Base-by-base conservation (phyloP, 1,140 invertebrate genomes). In the Hyphantria cunea region DNA sequence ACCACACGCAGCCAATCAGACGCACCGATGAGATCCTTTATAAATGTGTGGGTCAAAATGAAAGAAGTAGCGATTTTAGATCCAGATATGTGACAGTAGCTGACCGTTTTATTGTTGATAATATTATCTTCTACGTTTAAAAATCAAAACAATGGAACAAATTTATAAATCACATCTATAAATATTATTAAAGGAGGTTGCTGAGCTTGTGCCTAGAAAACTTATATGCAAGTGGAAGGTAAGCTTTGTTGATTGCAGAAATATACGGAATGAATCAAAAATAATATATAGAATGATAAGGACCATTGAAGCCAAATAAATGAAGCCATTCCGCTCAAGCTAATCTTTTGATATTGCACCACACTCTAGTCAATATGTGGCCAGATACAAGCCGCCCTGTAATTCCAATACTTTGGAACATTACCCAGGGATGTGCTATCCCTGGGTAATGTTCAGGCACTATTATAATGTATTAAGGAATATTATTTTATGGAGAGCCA, bases 401-500 rank as follows among this genome's bases (percentile, higher is more conserved):
- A 89, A 90, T 90, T 89, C 84, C 82, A 87, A 87, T 90, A 81
- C 87, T 90, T 90, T 88, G 66, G 82, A 85, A 89, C 83, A 90
- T 90, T 90, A 90, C 78, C 85, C 76, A 50, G 74, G 75, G 78
- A 85, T 86, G n/a, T n/a, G n/a, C n/a, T n/a, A n/a, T n/a, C n/a
- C n/a, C n/a, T n/a, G n/a, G n/a, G n/a, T n/a, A n/a, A n/a, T n/a
- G n/a, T n/a, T n/a, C n/a, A n/a, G 78, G 78, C 83, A 87, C 86
- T 90, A 89, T 90, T 90, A 90, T 90, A 88, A 90, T 87, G 83
- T 90, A 89, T 90, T 90, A 90, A 86, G 84, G 86, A 83, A 89
- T 90, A 90, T 90, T 90, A 90, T 90, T 86, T 89, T 89, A 89
- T 74, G 80, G 80, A 75, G 75, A 76, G 72, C 62, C 70, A 72